Percentiles rank a stretch among this genome's conserved stretches.
Evolutionary conservation across 2,888 invertebrate genomes (phyloP).

Genomic region (Trichopria drosophilae): DNA sequence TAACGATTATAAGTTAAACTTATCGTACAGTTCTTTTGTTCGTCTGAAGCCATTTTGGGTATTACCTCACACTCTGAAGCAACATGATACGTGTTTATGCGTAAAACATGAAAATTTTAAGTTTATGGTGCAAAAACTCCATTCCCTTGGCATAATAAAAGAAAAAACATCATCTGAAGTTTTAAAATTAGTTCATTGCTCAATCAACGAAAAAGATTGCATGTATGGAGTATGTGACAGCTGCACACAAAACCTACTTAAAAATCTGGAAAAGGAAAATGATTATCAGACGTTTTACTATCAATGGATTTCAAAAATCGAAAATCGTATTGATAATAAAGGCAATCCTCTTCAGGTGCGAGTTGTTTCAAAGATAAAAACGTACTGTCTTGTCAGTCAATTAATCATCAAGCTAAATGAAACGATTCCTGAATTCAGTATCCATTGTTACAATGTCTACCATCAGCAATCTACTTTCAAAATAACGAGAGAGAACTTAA

Average conservation of each 20-base stretch:
- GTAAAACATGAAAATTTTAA: slow-evolving; percentile 15
- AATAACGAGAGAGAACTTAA: not conserved
- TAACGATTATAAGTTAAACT: slow-evolving; percentile 4
- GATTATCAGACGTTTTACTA: slow-evolving; percentile 4
- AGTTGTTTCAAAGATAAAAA: slow-evolving; percentile 16
- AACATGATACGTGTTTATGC: slow-evolving; percentile 9
- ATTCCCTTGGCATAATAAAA: slow-evolving; percentile 1
- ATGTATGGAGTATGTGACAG: slow-evolving; percentile 7
- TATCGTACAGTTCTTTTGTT: slow-evolving; percentile 10
- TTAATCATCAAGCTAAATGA: slow-evolving; percentile 8
- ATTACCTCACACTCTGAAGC: slow-evolving; percentile 2
- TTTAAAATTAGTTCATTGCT: slow-evolving; percentile 4
- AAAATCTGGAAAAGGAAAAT: slow-evolving; percentile 6
- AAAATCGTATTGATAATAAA: slow-evolving; percentile 10
- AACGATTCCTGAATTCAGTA: slow-evolving; percentile 1
- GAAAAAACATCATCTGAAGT: slow-evolving; percentile 6
- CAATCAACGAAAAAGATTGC: not conserved
- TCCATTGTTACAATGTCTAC: not conserved
- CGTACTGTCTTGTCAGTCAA: slow-evolving; percentile 11
- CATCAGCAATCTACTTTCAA: slow-evolving; percentile 1
- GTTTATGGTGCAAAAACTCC: slow-evolving; percentile 6
- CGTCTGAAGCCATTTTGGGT: slow-evolving; percentile 18
- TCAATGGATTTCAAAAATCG: slow-evolving; percentile 12
- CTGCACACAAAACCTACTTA: slow-evolving; percentile 5
- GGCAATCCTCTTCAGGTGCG: slow-evolving; percentile 15